These are phyloP conservation scores for Plebejus melissa DNA, from an alignment of 2,888 invertebrate genomes.

Conservation along the genomic window DNA sequence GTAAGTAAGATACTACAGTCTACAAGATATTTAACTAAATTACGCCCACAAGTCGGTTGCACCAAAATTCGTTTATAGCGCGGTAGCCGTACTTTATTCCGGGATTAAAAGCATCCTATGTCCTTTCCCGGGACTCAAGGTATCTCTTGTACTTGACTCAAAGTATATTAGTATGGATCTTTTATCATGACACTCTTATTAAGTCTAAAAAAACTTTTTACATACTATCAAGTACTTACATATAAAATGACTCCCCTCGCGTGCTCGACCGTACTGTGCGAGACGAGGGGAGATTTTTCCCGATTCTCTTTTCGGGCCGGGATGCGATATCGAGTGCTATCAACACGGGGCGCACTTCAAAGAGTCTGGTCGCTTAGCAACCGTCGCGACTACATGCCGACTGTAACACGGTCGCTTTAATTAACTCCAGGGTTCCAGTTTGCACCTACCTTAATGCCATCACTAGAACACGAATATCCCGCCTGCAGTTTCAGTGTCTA, in stretches of 20 bases:
- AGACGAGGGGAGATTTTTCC: conserved; percentile 35
- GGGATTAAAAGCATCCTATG: too few species aligned
- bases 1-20: neutral
- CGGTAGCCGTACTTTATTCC: too few species aligned
- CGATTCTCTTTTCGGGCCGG: conserved; percentile 37
- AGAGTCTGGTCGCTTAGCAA: conserved; percentile 51
- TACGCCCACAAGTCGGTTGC: too few species aligned
- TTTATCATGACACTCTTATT: neutral
- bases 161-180: too few species aligned
- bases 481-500: conserved; percentile 21
- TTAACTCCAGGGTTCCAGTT: conserved; percentile 45
- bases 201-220: neutral
- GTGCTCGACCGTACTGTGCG: conserved; percentile 26
- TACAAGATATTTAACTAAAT: too few species aligned
- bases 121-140: too few species aligned
- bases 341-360: conserved; percentile 44
- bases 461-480: conserved; percentile 33
- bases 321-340: conserved; percentile 40
- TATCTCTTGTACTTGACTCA: too few species aligned
- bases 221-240: neutral
- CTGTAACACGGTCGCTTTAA: conserved; percentile 49
- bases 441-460: conserved; percentile 40
- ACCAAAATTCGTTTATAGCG: too few species aligned
- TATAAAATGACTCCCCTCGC: conserved; percentile 20
- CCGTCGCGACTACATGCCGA: conserved; percentile 40